These are phyloP conservation scores for Zele albiditarsus DNA, from an alignment of 2,888 invertebrate species.

Conservation along the genomic window DNA sequence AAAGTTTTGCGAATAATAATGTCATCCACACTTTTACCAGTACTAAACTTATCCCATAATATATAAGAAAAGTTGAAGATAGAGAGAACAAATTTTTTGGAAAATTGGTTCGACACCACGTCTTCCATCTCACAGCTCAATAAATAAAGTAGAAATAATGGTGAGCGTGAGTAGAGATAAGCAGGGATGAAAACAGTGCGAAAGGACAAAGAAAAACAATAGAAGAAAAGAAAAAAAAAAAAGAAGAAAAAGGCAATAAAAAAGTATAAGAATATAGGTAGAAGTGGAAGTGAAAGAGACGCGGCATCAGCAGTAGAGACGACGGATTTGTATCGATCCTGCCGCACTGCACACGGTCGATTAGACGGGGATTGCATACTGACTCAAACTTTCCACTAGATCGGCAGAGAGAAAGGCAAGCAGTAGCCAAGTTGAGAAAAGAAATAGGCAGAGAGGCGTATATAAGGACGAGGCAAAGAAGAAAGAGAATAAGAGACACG, in stretches of 20 bases:
- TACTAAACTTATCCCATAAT: neutral
- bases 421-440: constrained; percentile 42
- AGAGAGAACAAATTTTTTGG: neutral
- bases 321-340: constrained; percentile 53
- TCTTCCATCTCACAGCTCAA: neutral
- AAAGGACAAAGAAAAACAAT: constrained; percentile 35
- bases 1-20: neutral
- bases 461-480: constrained; percentile 11
- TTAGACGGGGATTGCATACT: constrained; percentile 65
- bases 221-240: constrained; percentile 37
- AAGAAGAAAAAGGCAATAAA: neutral
- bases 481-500: constrained; percentile 30
- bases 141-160: constrained; percentile 38
- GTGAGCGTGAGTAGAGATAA: constrained; percentile 48
- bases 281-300: constrained; percentile 22
- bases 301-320: constrained; percentile 28
- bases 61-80: neutral
- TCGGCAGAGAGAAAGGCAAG: constrained; percentile 36
- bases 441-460: constrained; percentile 27
- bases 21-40: neutral
- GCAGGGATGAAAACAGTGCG: constrained; percentile 36
- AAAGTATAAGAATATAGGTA: neutral
- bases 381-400: constrained; percentile 39
- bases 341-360: constrained; percentile 56
- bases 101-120: neutral